A percentile compares a stretch with the other conserved stretches of the same genome.
phyloP scores from a whole-genome alignment of 2,888 invertebrate genomes.

The Drosophila emarginata region DNA sequence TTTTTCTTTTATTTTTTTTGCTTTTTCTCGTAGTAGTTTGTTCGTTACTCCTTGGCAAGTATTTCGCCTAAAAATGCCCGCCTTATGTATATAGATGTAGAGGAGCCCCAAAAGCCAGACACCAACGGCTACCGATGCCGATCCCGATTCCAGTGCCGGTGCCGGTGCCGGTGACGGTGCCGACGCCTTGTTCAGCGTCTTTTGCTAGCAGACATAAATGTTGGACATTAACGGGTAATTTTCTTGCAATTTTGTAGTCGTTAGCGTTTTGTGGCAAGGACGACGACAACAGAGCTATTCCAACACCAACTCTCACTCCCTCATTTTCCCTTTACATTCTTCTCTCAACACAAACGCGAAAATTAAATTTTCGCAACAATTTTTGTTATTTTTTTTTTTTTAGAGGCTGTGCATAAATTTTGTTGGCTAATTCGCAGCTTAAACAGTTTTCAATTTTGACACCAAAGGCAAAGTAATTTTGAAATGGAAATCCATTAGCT shows the following conservation, averaged over 20 bases:
- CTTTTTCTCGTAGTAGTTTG: not conserved
- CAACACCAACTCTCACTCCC: not conserved
- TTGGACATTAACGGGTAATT: constrained; percentile 81
- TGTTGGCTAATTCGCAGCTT: constrained; percentile 52
- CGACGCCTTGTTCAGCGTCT: constrained; percentile 48
- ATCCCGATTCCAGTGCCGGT: not conserved
- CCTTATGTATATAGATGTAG: not conserved
- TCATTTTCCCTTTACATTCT: too few relatives aligned
- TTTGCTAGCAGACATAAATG: constrained; percentile 70
- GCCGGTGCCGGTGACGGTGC: not conserved
- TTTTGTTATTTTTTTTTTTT: not conserved
- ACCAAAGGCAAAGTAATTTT: constrained; percentile 55
- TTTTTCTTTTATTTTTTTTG: constrained; percentile 35
- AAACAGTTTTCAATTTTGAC: constrained; percentile 19
- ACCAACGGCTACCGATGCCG: constrained; percentile 7
- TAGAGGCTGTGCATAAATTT: constrained; percentile 64
- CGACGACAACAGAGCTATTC: constrained; percentile 27
- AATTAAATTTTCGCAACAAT: constrained; percentile 60
- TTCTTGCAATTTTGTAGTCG: constrained; percentile 82
- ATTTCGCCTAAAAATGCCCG: constrained; percentile 54
- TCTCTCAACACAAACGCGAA: constrained; percentile 37
- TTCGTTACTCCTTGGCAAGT: constrained; percentile 18
- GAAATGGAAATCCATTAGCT: constrained; percentile 76
- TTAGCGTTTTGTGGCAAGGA: constrained; percentile 79
- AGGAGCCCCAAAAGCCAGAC: constrained; percentile 31